Conservation (phyloP, 2,797 vertebrate genomes). For the Melopsittacus undulatus region DNA sequence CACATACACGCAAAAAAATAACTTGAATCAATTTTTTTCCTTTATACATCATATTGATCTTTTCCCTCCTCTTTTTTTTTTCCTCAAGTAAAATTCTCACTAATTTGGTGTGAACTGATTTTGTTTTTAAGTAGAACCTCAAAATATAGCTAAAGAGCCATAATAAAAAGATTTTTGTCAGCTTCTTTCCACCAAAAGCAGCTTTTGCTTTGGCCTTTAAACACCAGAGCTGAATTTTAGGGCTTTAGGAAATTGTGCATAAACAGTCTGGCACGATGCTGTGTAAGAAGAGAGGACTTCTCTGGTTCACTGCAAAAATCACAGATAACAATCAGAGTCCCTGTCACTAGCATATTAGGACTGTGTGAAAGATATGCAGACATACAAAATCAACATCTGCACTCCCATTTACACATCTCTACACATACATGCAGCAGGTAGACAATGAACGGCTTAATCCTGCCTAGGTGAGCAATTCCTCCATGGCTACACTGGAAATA, state of each 20-base stretch:
- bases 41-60: not conserved
- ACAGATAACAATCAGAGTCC: not conserved
- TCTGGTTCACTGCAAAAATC: not conserved
- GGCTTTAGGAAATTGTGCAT: conserved; percentile 52
- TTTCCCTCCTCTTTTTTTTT: not conserved
- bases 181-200: conserved; percentile 25
- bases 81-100: not conserved
- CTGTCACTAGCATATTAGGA: not conserved
- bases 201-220: conserved; percentile 14
- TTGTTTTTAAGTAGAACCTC: conserved; percentile 23
- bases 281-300: not conserved
- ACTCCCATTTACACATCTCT: not conserved
- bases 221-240: conserved; percentile 19
- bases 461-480: not conserved
- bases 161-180: conserved; percentile 50
- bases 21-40: not conserved
- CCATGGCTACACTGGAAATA: not conserved
- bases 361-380: not conserved
- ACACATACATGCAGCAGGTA: not conserved
- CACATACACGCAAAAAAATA: not conserved
- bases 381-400: not conserved
- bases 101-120: conserved; percentile 31
- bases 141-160: not conserved
- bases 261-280: conserved; percentile 2
- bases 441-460: not conserved